Evolutionary conservation across 2,888 invertebrate genomes (phyloP).

Genomic region (Hydriomena furcata): DNA sequence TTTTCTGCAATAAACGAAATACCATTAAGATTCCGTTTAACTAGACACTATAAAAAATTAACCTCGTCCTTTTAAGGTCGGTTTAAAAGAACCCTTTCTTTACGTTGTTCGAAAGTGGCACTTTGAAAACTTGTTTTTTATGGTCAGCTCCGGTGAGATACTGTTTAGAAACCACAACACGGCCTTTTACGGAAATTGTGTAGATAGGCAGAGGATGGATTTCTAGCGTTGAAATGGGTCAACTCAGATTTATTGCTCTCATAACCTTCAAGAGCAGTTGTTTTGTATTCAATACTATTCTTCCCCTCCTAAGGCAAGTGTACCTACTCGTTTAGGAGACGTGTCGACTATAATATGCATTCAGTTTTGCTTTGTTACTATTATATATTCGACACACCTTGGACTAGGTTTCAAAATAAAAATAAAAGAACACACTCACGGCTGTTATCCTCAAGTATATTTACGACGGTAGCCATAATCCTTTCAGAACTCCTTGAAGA

Average conservation of each 20-base stretch:
- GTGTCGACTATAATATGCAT: constrained; percentile 6
- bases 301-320: background rate
- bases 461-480: too few species aligned
- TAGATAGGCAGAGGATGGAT: background rate
- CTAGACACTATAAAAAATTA: too few species aligned
- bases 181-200: background rate
- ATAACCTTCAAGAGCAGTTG: constrained; percentile 9
- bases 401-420: too few species aligned
- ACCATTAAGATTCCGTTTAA: too few species aligned
- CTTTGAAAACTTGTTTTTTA: constrained; percentile 1
- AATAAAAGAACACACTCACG: too few species aligned
- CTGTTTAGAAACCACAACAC: background rate
- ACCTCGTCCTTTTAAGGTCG: too few species aligned
- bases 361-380: background rate
- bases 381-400: too few species aligned
- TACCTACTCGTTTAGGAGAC: background rate
- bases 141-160: constrained; percentile 1
- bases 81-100: background rate
- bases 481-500: too few species aligned
- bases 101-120: constrained; percentile 7
- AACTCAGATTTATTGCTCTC: constrained; percentile 11
- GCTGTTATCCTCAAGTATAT: too few species aligned
- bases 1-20: too few species aligned
- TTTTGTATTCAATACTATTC: constrained; percentile 12
- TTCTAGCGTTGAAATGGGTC: background rate